These are phyloP conservation scores for Ornithorhynchus anatinus DNA, from an alignment of 2,113 vertebrate species.

Conservation along the genomic window DNA sequence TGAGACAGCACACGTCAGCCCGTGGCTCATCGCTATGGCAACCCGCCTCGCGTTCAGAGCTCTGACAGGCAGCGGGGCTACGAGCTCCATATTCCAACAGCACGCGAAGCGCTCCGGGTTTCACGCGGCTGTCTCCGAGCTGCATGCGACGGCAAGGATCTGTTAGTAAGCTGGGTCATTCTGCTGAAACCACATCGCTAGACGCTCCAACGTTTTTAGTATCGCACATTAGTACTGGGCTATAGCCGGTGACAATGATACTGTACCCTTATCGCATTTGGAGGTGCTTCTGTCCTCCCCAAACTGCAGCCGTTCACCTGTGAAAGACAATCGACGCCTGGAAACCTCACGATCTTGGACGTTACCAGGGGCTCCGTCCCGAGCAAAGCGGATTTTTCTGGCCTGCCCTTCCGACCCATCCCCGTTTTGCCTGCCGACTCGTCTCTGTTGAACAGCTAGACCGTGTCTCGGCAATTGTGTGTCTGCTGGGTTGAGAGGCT, in stretches of 20 bases:
- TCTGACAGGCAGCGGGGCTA: conserved; percentile 10
- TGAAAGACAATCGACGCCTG: conserved; percentile 77
- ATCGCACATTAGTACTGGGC: conserved; percentile 47
- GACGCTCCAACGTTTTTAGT: conserved; percentile 45
- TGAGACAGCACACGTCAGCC: conserved; percentile 48
- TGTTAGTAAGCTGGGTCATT: conserved; percentile 43
- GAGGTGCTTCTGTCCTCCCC: conserved; percentile 70
- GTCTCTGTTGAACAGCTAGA: too few species aligned
- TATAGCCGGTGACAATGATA: conserved; percentile 80
- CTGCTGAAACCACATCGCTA: background rate
- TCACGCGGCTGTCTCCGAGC: conserved; percentile 11
- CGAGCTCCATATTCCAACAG: conserved; percentile 36
- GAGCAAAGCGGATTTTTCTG: too few species aligned
- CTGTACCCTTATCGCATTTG: conserved; percentile 86
- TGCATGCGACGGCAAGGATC: conserved; percentile 56
- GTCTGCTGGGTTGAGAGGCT: too few species aligned
- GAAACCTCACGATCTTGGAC: too few species aligned
- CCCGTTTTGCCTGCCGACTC: too few species aligned
- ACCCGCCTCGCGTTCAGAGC: conserved; percentile 55
- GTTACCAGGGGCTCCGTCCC: too few species aligned
- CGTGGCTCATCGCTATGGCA: conserved; percentile 52
- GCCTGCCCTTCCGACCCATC: too few species aligned
- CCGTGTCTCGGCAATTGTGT: too few species aligned
- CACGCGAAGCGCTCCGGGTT: background rate
- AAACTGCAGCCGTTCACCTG: conserved; percentile 91